phyloP scores from a whole-genome alignment of 2,113 vertebrate genomes.

The Oreochromis niloticus region DNA sequence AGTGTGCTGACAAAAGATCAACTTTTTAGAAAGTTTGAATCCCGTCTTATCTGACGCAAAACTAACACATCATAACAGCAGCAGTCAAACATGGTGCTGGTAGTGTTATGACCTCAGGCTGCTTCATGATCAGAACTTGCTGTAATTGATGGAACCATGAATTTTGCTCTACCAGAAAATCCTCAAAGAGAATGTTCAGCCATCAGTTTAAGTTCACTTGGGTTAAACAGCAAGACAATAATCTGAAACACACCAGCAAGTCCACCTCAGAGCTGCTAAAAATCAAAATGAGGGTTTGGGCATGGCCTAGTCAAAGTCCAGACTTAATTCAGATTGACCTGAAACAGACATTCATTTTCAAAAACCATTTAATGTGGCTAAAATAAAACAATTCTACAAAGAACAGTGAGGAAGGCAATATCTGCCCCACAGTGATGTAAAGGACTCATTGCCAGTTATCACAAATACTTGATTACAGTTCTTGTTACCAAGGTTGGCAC shows the following conservation, averaged over 20 bases:
- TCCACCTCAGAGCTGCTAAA: not conserved
- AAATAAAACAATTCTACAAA: not conserved
- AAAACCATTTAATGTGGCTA: not conserved
- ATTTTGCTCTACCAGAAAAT: not conserved
- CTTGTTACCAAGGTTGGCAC: not conserved
- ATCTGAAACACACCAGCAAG: not conserved
- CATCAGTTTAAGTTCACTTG: not conserved
- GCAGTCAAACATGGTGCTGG: not conserved
- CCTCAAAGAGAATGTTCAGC: fast-evolving
- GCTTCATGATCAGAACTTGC: not conserved
- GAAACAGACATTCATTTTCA: not conserved
- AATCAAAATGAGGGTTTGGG: not conserved
- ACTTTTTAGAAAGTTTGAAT: not conserved
- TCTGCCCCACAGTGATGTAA: not conserved
- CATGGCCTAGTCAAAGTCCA: not conserved
- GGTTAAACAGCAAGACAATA: not conserved
- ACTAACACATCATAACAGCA: not conserved
- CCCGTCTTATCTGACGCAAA: not conserved
- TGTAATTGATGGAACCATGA: not conserved
- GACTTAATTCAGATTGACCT: not conserved
- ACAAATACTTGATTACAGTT: not conserved
- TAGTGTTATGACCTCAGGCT: not conserved
- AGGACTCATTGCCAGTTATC: not conserved
- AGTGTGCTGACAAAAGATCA: not conserved
- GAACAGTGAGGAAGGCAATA: not conserved